phyloP scores from a whole-genome alignment of 2,888 invertebrate genomes.

The Drosophila koepferae region DNA sequence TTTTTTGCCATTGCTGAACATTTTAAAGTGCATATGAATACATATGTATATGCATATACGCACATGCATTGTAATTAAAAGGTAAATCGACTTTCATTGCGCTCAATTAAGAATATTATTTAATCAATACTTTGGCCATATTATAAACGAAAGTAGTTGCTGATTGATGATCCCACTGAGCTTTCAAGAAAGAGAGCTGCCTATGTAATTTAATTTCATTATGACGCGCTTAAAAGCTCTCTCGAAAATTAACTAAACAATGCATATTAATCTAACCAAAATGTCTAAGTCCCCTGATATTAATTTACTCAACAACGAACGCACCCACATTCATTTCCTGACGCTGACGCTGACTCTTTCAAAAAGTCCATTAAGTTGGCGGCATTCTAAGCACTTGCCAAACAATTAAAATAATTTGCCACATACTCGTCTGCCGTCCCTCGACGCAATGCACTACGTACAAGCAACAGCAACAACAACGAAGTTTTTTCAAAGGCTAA shows the following conservation, averaged over 20 bases:
- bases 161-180: constrained; percentile 3
- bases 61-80: constrained; percentile 56
- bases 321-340: constrained; percentile 42
- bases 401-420: constrained; percentile 80
- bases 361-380: constrained; percentile 72
- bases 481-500: constrained; percentile 58
- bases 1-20: constrained; percentile 54
- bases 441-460: constrained; percentile 61
- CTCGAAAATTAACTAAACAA: constrained; percentile 74
- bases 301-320: constrained; percentile 63
- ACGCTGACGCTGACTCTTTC: constrained; percentile 11
- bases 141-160: not conserved
- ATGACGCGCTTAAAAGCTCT: constrained; percentile 57
- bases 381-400: constrained; percentile 79
- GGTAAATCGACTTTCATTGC: constrained; percentile 54
- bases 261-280: constrained; percentile 70
- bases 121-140: constrained; percentile 40
- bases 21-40: constrained; percentile 44
- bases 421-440: constrained; percentile 69
- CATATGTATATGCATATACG: not conserved
- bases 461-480: constrained; percentile 32
- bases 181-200: not conserved
- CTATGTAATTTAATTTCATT: constrained; percentile 13
- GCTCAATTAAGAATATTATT: constrained; percentile 59
- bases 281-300: constrained; percentile 68